These are phyloP conservation scores for Hypanus sabinus DNA, from an alignment of 2,113 vertebrate species.

Conservation along the genomic window DNA sequence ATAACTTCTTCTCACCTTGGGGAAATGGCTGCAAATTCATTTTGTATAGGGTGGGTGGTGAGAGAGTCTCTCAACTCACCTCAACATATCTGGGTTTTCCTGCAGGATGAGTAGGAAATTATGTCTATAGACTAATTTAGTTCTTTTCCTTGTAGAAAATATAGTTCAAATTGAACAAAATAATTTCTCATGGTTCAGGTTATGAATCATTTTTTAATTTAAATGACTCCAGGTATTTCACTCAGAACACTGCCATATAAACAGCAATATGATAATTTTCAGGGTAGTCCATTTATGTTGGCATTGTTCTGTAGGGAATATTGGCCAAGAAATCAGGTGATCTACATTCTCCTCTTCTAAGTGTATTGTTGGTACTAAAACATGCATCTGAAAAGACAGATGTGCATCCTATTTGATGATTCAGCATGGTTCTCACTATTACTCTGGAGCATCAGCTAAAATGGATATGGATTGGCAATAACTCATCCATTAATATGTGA, in stretches of 20 bases:
- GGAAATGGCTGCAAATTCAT: neutral
- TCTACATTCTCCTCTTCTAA: neutral
- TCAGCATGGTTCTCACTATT: too few species aligned
- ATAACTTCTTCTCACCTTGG: slow-evolving; percentile 14
- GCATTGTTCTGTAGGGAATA: neutral
- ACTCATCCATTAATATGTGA: neutral
- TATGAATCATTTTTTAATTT: neutral
- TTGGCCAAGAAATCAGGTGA: neutral
- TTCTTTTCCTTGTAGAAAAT: neutral
- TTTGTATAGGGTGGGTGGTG: neutral
- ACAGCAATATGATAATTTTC: neutral
- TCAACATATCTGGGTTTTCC: neutral
- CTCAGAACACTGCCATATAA: neutral
- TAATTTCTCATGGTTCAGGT: neutral
- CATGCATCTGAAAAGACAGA: neutral
- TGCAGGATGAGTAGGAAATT: neutral
- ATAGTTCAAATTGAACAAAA: neutral
- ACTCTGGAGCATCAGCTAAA: neutral
- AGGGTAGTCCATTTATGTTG: neutral
- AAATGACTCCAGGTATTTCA: neutral
- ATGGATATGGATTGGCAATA: neutral
- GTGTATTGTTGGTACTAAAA: neutral
- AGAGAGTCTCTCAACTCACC: neutral
- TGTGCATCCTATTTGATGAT: too few species aligned
- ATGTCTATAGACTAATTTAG: neutral